These are phyloP conservation scores for Serranus cabrilla DNA, from an alignment of 2,797 vertebrate genomes.

Conservation along the genomic window DNA sequence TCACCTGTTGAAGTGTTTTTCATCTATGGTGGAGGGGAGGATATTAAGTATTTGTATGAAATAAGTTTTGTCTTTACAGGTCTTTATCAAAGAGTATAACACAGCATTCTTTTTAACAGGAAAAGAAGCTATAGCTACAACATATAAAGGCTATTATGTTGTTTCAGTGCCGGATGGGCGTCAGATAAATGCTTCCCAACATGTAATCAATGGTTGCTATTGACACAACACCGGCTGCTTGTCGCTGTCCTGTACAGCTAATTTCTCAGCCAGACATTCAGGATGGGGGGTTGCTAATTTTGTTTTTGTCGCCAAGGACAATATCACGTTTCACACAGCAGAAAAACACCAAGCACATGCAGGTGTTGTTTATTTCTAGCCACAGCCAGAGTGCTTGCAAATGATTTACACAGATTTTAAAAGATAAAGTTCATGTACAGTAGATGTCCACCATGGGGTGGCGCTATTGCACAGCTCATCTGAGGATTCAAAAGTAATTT, in stretches of 20 bases:
- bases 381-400: not conserved
- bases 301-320: not conserved
- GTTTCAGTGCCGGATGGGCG: not conserved
- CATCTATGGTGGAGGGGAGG: not conserved
- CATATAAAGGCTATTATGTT: not conserved
- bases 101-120: not conserved
- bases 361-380: not conserved
- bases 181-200: not conserved
- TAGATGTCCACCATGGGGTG: conserved; percentile 11
- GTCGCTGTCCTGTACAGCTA: not conserved
- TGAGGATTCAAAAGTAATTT: not conserved
- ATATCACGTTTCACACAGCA: conserved; percentile 4
- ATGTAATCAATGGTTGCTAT: not conserved
- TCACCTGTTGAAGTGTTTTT: not conserved
- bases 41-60: too few species aligned
- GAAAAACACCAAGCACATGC: not conserved
- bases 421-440: fast-evolving
- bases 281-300: not conserved
- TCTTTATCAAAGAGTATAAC: not conserved
- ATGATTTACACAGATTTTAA: not conserved
- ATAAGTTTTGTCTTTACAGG: not conserved
- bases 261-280: not conserved
- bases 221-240: not conserved
- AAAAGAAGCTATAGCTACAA: not conserved
- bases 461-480: conserved; percentile 28